phyloP scores from a whole-genome alignment of 2,797 vertebrate species.

The Epinephelus awoara region DNA sequence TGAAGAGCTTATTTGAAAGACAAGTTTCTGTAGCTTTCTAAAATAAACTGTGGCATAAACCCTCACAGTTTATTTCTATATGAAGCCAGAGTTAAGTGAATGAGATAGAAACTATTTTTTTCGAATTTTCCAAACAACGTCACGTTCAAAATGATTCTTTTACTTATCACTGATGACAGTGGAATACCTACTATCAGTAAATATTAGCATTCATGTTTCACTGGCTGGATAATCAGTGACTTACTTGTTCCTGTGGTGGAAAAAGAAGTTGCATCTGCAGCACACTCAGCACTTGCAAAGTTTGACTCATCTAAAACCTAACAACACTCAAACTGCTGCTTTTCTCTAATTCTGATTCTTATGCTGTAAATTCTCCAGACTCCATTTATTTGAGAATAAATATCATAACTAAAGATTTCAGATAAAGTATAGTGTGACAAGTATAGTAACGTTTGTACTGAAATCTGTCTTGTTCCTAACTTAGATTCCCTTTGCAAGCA shows the following conservation, averaged over 20 bases:
- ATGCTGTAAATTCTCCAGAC: background rate
- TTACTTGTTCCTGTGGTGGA: background rate
- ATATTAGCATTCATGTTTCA: background rate
- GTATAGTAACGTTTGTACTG: no score
- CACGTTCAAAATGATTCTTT: background rate
- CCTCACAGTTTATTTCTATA: background rate
- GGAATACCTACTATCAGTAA: background rate
- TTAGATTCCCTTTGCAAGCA: background rate
- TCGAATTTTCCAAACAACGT: background rate
- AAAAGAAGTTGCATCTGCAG: background rate
- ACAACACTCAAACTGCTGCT: background rate
- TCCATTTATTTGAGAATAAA: background rate
- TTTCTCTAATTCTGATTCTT: background rate
- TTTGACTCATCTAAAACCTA: background rate
- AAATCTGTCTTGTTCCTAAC: background rate
- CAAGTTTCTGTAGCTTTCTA: background rate
- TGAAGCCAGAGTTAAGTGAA: background rate
- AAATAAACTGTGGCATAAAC: no score
- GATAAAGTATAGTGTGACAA: no score
- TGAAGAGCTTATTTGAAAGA: background rate
- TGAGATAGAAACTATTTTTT: background rate
- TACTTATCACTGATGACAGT: background rate
- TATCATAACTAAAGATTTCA: no score
- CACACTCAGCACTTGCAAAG: no score
- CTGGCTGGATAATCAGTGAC: background rate